Evolutionary conservation across 1,140 invertebrate genomes (phyloP).

Genomic region (Pissodes strobi): DNA sequence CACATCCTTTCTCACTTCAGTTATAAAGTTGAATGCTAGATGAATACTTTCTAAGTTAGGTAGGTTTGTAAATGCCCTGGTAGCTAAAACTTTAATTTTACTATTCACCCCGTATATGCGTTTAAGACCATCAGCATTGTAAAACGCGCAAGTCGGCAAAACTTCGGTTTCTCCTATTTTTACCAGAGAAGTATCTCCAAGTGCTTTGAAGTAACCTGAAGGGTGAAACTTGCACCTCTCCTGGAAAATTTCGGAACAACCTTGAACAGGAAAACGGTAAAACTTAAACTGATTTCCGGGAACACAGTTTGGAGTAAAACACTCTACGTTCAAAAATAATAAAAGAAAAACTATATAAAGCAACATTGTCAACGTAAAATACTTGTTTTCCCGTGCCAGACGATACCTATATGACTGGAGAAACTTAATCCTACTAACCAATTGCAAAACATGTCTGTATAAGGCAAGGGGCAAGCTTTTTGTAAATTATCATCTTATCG

Average conservation of each 20-base stretch:
- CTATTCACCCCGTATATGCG: conserved; percentile 12
- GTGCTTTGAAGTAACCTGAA: background rate
- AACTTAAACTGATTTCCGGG: conserved; percentile 6
- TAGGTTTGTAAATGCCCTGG: background rate
- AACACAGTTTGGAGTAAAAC: conserved; percentile 13
- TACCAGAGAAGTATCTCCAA: background rate
- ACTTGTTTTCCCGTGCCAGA: too few relatives aligned
- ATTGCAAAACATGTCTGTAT: too few relatives aligned
- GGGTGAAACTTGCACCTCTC: background rate
- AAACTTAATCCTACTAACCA: too few relatives aligned
- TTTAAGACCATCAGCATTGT: background rate
- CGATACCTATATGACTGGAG: too few relatives aligned
- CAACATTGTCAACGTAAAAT: too few relatives aligned
- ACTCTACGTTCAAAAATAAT: background rate
- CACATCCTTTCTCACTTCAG: background rate
- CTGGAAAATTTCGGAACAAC: background rate
- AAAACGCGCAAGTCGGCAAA: conserved; percentile 15
- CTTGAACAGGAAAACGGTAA: conserved; percentile 12
- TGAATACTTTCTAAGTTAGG: conserved; percentile 9
- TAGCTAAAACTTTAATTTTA: conserved; percentile 4
- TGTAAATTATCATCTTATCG: too few relatives aligned
- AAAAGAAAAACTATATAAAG: background rate
- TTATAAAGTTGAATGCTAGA: background rate
- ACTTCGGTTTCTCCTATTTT: conserved; percentile 8
- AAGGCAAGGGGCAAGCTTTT: too few relatives aligned